Evolutionary conservation across 2,797 vertebrate species (phyloP).

Genomic region (Enoplosus armatus): DNA sequence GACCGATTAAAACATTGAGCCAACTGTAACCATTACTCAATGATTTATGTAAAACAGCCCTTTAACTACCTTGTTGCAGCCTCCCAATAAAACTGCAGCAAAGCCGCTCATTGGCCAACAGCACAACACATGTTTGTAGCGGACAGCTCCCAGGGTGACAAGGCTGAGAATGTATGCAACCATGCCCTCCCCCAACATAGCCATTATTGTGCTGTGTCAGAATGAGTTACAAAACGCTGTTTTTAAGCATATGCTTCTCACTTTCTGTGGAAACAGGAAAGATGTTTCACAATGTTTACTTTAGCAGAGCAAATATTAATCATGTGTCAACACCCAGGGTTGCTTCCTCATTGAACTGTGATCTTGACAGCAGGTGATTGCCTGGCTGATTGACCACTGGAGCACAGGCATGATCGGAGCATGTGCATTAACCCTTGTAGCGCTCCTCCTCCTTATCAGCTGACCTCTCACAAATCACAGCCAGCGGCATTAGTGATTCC

Average conservation of each 20-base stretch:
- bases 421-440: conserved; percentile 22
- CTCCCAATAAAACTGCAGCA: conserved; percentile 20
- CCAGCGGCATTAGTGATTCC: conserved; percentile 26
- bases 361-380: background rate
- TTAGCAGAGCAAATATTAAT: conserved; percentile 8
- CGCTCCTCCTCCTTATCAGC: conserved; percentile 26
- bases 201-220: conserved; percentile 1
- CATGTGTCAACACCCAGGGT: background rate
- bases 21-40: conserved; percentile 20
- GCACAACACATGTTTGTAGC: conserved; percentile 11
- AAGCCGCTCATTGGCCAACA: background rate
- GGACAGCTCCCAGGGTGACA: conserved; percentile 13
- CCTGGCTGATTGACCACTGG: conserved; percentile 14
- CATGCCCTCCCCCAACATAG: background rate
- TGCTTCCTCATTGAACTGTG: conserved; percentile 20
- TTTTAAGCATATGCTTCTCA: background rate
- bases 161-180: conserved; percentile 12
- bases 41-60: conserved; percentile 7
- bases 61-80: conserved; percentile 6
- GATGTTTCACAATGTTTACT: conserved; percentile 21
- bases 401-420: conserved; percentile 28
- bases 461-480: conserved; percentile 43
- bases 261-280: conserved; percentile 34
- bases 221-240: background rate
- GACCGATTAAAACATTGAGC: background rate